A percentile compares a stretch with the other conserved stretches of the same genome.
These are phyloP conservation scores for Hemithea aestivaria DNA, from an alignment of 2,888 invertebrate species.

Conservation along the genomic window DNA sequence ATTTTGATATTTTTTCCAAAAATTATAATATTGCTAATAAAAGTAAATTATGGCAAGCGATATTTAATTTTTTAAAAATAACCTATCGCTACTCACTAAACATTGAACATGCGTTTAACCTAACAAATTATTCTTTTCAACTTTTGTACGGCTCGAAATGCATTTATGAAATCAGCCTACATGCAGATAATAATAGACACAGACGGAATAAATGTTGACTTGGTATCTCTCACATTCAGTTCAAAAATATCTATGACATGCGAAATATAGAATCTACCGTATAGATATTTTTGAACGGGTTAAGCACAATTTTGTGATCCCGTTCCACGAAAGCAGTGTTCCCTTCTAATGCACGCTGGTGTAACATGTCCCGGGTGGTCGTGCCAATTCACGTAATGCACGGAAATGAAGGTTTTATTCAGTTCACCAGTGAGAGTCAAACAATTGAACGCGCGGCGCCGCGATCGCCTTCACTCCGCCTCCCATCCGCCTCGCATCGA, in stretches of 20 bases:
- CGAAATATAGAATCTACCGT: conserved; percentile 20
- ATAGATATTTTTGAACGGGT: conserved; percentile 53
- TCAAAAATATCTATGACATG: conserved; percentile 51
- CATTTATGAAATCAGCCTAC: conserved; percentile 61
- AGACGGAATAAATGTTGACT: conserved; percentile 41
- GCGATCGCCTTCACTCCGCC: conserved; percentile 14
- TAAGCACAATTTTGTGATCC: conserved; percentile 50
- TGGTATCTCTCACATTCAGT: conserved; percentile 43
- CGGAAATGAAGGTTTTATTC: conserved; percentile 52
- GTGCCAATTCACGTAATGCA: conserved; percentile 60
- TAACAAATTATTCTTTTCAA: conserved; percentile 17
- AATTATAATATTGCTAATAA: conserved; percentile 8
- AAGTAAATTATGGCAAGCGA: conserved; percentile 26
- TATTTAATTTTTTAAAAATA: conserved; percentile 24
- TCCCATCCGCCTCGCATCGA: conserved; percentile 20
- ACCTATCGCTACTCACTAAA: conserved; percentile 41
- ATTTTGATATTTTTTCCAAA: too few relatives aligned
- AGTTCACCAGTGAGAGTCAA: conserved; percentile 73
- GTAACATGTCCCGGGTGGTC: conserved; percentile 55
- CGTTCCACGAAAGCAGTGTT: conserved; percentile 74
- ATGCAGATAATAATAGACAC: conserved; percentile 62
- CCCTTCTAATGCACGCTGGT: conserved; percentile 69
- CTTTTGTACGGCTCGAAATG: conserved; percentile 40
- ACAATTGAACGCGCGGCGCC: conserved; percentile 61
- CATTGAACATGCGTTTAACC: conserved; percentile 48